phyloP scores from a whole-genome alignment of 2,888 invertebrate species.

The Megaustenia siamemsis region DNA sequence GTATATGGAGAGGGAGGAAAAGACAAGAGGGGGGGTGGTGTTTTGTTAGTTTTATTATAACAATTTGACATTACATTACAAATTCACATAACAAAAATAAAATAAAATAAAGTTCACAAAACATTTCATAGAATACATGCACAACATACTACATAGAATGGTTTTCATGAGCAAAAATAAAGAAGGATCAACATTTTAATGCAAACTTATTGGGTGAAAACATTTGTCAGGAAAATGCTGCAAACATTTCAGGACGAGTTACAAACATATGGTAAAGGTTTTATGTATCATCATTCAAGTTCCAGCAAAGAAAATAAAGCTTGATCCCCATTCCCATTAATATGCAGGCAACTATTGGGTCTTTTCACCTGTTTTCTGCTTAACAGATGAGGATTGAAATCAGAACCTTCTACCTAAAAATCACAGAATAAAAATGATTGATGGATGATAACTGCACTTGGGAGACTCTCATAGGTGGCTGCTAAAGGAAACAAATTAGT shows the following conservation, averaged over 20 bases:
- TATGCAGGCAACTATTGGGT: not conserved
- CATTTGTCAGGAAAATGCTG: not conserved
- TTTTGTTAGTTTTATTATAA: too few species aligned
- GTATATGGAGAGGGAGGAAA: too few species aligned
- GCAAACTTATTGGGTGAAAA: not conserved
- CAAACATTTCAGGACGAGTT: not conserved
- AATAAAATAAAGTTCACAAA: too few species aligned
- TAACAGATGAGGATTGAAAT: conserved; percentile 46
- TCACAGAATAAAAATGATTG: conserved; percentile 9
- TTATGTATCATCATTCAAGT: too few species aligned
- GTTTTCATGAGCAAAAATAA: not conserved
- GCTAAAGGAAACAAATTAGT: too few species aligned
- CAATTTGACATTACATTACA: too few species aligned
- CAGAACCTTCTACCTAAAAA: conserved; percentile 32
- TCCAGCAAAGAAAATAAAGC: not conserved
- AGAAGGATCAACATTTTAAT: not conserved
- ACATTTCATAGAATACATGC: too few species aligned
- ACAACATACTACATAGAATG: not conserved
- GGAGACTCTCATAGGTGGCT: not conserved
- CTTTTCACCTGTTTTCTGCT: conserved; percentile 43
- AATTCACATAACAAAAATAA: too few species aligned
- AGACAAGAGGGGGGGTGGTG: too few species aligned
- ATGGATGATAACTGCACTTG: not conserved
- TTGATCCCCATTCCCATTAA: not conserved
- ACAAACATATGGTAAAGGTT: not conserved